Evolutionary conservation across 2,888 invertebrate species (phyloP).

Genomic region (Monoplex corrugatus): DNA sequence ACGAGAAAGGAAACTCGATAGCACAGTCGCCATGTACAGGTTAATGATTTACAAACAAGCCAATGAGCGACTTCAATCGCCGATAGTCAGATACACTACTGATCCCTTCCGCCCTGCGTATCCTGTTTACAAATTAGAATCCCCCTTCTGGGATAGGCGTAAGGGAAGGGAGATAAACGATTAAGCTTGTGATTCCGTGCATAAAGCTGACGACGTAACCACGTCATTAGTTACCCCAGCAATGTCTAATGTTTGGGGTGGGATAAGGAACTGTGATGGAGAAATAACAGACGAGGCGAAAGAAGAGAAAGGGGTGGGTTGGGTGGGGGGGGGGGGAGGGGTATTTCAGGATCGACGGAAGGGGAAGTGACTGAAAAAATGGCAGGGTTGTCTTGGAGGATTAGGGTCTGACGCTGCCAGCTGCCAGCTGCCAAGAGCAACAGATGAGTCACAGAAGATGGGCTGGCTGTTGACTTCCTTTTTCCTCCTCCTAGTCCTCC

Average conservation of each 20-base stretch:
- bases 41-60: background rate
- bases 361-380: background rate
- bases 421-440: conserved; percentile 13
- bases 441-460: conserved; percentile 35
- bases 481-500: background rate
- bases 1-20: no score
- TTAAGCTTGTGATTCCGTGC: conserved; percentile 12
- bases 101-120: background rate
- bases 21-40: background rate
- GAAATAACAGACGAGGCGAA: no score
- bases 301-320: background rate
- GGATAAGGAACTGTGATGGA: no score
- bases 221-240: background rate
- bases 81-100: background rate
- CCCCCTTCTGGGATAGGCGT: background rate
- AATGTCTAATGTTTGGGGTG: background rate
- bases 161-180: background rate
- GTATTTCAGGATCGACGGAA: background rate
- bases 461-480: background rate
- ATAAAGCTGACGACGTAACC: background rate
- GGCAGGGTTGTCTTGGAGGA: conserved; percentile 4
- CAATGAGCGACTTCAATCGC: background rate
- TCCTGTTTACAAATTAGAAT: no score
- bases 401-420: background rate
- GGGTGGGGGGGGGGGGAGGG: background rate